These are phyloP conservation scores for Capreolus pygargus DNA, from an alignment of 2,113 vertebrate genomes.

Conservation along the genomic window DNA sequence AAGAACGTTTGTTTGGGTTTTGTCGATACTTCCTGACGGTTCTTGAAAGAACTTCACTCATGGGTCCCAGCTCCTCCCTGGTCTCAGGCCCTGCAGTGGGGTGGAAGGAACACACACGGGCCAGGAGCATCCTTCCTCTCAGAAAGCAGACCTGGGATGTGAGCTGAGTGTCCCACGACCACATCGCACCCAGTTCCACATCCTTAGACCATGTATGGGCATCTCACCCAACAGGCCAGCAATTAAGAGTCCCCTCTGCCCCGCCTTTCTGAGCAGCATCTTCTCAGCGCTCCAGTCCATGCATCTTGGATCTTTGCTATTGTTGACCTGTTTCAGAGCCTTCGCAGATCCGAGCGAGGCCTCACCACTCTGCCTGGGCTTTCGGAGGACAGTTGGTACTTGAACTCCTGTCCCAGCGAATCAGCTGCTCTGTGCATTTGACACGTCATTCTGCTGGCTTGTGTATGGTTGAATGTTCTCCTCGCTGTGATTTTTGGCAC, in stretches of 20 bases:
- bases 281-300: conserved; percentile 60
- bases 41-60: accelerated
- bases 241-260: conserved; percentile 60
- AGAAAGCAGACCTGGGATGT: conserved; percentile 76
- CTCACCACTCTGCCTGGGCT: conserved; percentile 51
- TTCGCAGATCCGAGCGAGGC: conserved; percentile 65
- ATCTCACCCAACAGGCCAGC: conserved; percentile 65
- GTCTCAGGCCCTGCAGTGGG: conserved; percentile 10
- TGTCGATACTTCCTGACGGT: neutral
- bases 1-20: neutral
- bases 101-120: conserved; percentile 65
- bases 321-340: conserved; percentile 66
- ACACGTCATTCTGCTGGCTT: conserved; percentile 69
- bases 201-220: conserved; percentile 74
- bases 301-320: conserved; percentile 73
- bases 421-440: conserved; percentile 70
- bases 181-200: conserved; percentile 56
- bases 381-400: conserved; percentile 80
- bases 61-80: neutral
- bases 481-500: conserved; percentile 44
- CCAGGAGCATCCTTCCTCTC: conserved; percentile 67
- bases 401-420: conserved; percentile 78
- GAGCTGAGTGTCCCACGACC: conserved; percentile 66
- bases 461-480: conserved; percentile 52
- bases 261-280: conserved; percentile 57